Base-by-base conservation (phyloP, 2,113 vertebrate genomes). In the Pogonocichla stellata region DNA sequence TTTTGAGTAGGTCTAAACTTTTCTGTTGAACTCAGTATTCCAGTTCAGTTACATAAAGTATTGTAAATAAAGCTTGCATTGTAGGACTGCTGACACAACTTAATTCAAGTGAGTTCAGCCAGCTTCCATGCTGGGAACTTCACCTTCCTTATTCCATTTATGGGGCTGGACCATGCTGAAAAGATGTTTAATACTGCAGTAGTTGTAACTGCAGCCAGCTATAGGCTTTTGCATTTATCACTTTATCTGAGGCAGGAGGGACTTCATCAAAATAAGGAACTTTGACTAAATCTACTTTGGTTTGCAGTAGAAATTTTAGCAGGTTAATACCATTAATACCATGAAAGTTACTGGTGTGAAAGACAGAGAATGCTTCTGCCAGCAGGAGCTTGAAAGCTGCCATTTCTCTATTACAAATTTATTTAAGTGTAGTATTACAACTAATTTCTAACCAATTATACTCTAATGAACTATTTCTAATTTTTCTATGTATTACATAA, bases 91-190 rank as follows among this genome's bases (percentile, higher is more conserved):
- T 72, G 54, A 31, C 73, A 67, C 10, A 19, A 17, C 31, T 43
- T 20, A 42, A 19, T 34, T 33, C 34, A 57, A 60, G 6, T 3
- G 12, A 43, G 26, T n/a, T 26, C 33, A 78, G 29, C 15, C 34
- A 78, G 28, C 22, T 72, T 48, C 1, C 0, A 3, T 45, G 43
- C 43, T 81, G 56, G 43, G 34, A 90, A 45, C 8, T 86, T 89
- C 40, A 34, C 23, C 18, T 57, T 80, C 22, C 36, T 74, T 10
- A 7, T 12, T 56, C 40, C 12, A 10, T 77, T 71, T 24, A 16
- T 0, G 0, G 17, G 23, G 9, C 10, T 40, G 70, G 29, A 62
- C 31, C 29, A 56, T 1, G 5, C 34, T 45, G 12, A 43, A 57
- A 60, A 45, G 50, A 22, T 29, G 6, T 73, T 69, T 60, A 54